Percentiles rank a stretch among this genome's conserved stretches.
These are phyloP conservation scores for Fundulus diaphanus DNA, from an alignment of 2,797 vertebrate genomes.

Conservation along the genomic window DNA sequence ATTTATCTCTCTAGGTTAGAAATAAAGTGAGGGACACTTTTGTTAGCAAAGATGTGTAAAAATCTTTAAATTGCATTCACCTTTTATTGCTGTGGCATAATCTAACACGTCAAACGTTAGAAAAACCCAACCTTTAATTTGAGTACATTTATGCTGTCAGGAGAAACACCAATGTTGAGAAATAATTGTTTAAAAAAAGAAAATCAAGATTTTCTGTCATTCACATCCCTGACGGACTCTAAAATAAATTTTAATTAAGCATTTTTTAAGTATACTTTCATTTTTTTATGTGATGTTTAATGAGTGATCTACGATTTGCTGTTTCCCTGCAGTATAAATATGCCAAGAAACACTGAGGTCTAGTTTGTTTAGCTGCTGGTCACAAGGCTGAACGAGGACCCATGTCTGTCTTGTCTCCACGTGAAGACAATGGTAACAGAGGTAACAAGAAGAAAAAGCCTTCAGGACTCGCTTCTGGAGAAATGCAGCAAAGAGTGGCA, in stretches of 20 bases:
- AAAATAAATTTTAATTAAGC: not conserved
- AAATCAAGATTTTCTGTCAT: not conserved
- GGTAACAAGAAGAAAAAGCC: no score
- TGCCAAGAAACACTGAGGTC: not conserved
- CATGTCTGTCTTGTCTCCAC: not conserved
- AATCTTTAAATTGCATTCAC: not conserved
- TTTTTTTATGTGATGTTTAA: not conserved
- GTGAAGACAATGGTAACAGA: not conserved
- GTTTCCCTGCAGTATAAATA: not conserved
- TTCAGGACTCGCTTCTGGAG: no score
- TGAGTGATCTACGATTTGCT: not conserved
- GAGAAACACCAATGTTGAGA: not conserved
- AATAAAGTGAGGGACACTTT: not conserved
- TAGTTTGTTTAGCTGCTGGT: not conserved
- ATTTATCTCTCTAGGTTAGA: not conserved
- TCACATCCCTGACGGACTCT: not conserved
- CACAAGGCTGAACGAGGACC: not conserved
- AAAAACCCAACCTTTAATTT: not conserved
- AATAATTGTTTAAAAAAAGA: not conserved
- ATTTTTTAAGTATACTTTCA: not conserved
- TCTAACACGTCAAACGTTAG: not conserved
- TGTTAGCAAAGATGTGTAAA: not conserved
- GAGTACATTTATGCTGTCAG: not conserved
- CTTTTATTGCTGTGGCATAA: not conserved
- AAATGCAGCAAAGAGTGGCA: no score